These are phyloP conservation scores for Hypotaenidia philippensis DNA, from an alignment of 2,797 vertebrate genomes.

Conservation along the genomic window DNA sequence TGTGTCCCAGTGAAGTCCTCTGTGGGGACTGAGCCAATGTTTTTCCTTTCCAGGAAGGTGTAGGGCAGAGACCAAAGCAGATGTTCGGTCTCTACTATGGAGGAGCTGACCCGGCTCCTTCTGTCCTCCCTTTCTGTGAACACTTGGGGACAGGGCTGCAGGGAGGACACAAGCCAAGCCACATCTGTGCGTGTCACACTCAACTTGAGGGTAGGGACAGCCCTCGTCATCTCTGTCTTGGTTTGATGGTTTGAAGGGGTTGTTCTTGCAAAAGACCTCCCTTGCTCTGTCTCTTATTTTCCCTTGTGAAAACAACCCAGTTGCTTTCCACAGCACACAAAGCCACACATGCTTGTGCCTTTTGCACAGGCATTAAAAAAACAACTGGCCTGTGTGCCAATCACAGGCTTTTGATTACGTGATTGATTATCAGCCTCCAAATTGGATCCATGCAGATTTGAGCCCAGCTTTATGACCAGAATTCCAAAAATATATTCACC, in stretches of 20 bases:
- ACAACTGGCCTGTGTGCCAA: neutral
- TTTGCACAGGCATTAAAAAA: neutral
- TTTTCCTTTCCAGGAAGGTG: neutral
- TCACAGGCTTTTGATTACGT: neutral
- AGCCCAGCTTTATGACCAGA: conserved; percentile 1
- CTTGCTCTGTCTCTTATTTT: neutral
- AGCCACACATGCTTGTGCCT: neutral
- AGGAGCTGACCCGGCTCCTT: neutral
- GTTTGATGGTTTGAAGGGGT: neutral
- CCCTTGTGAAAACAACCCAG: neutral
- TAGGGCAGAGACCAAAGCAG: accelerated
- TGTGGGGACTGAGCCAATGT: accelerated
- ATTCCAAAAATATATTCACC: conserved; percentile 54
- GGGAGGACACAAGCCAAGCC: neutral
- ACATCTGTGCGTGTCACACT: neutral
- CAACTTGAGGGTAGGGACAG: neutral
- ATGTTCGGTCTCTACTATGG: accelerated
- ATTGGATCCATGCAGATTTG: neutral
- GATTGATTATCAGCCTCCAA: conserved; percentile 44
- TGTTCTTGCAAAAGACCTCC: neutral
- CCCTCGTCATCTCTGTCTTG: accelerated
- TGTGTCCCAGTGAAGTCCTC: accelerated
- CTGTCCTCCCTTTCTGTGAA: neutral
- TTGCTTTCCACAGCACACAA: neutral
- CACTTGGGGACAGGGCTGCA: neutral